Base-by-base conservation (phyloP, 2,888 invertebrate genomes). In the Gari tellinella region DNA sequence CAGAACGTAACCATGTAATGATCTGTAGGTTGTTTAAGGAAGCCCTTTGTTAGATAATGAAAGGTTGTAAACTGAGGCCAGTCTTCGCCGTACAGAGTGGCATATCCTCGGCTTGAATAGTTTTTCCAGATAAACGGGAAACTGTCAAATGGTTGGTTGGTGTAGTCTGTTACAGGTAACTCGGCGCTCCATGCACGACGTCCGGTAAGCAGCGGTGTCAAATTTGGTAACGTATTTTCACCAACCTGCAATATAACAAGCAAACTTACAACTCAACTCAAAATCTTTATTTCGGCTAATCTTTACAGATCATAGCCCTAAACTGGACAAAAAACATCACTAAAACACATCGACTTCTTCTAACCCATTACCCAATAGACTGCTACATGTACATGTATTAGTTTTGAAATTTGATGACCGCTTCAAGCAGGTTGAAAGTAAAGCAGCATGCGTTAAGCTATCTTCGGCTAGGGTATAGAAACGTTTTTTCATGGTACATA, bases 1-100 rank as follows among this genome's bases (percentile, higher is more conserved):
- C 72, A 78, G 60, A 70, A 82, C 12, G 82, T 75, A 17, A 80
- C 53, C 60, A 80, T 73, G 43, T 82, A 82, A 57, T 82, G 82
- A n/a, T 77, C 64, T 0, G 80, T 78, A 0, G 82, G 82, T 4
- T 57, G 70, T 14, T 73, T 37, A 7, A 43, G 37, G 49, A 82
- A 82, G 10, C 82, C 82, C n/a, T 60, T 53, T 5, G 79, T 69
- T 3, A 75, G 38, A 43, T 82, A 80, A 15, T 75, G 70, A 37
- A 82, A 82, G 1, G 66, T 64, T 15, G 67, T 64, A 40, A 78
- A 46, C 5, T 69, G 40, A 0, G 73, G 63, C 56, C 65, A 48
- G 40, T 80, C 80, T 26, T 82, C 82, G 17, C 75, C 64, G 40
- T 56, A 73, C 40, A 80, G 21, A 1, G 82, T 77, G 1, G 58